These are phyloP conservation scores for Cheiracanthium punctorium DNA, from an alignment of 2,888 invertebrate species.

Conservation along the genomic window DNA sequence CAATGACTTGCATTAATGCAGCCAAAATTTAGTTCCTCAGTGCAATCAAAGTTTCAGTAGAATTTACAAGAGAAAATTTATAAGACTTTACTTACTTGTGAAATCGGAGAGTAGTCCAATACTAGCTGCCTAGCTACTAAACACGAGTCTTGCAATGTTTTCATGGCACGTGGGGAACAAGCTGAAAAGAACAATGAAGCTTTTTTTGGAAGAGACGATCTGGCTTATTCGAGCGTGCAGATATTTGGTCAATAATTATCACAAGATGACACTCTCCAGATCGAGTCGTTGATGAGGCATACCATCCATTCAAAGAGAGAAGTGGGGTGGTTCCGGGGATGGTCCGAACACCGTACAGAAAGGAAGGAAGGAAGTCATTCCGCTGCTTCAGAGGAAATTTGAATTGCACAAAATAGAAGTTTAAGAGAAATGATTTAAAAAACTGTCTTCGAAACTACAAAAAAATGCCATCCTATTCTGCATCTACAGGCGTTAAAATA, in stretches of 20 bases:
- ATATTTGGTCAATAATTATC: not conserved
- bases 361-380: slow-evolving; percentile 43
- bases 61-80: too few relatives aligned
- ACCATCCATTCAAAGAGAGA: not conserved
- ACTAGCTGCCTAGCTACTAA: too few relatives aligned
- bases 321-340: slow-evolving; percentile 20
- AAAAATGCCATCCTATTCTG: not conserved
- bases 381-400: not conserved
- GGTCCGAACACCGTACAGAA: slow-evolving; percentile 22
- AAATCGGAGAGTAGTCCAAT: not conserved
- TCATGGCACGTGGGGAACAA: too few relatives aligned
- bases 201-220: too few relatives aligned
- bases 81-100: too few relatives aligned
- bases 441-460: not conserved
- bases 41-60: too few relatives aligned
- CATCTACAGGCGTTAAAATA: not conserved
- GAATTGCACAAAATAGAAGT: not conserved
- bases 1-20: too few relatives aligned
- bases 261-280: not conserved
- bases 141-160: too few relatives aligned
- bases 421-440: not conserved
- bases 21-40: too few relatives aligned
- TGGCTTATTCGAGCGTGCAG: too few relatives aligned
- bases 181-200: too few relatives aligned
- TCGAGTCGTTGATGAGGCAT: not conserved